These are phyloP conservation scores for Agraylea sexmaculata DNA, from an alignment of 1,140 invertebrate genomes.

Conservation along the genomic window DNA sequence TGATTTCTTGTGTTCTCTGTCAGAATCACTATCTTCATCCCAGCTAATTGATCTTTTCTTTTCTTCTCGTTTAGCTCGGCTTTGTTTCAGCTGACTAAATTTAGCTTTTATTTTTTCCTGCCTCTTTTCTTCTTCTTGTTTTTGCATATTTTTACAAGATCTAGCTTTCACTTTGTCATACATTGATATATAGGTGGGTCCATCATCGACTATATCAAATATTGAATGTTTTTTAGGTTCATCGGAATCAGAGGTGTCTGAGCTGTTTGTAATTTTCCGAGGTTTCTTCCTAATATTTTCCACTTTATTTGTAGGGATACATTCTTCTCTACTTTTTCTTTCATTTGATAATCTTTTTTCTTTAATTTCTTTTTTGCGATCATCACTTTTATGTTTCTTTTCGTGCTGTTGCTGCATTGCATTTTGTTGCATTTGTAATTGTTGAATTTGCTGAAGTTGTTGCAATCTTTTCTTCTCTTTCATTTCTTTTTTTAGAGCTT, in stretches of 20 bases:
- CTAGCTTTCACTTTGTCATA: constrained; percentile 96
- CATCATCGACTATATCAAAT: constrained; percentile 82
- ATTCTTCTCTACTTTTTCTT: constrained; percentile 38
- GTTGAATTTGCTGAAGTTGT: constrained; percentile 40
- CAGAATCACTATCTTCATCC: constrained; percentile 67
- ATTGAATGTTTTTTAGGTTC: constrained; percentile 82
- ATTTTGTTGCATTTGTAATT: constrained; percentile 37
- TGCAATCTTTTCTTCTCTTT: constrained; percentile 42
- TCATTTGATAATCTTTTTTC: constrained; percentile 41
- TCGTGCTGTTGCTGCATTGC: constrained; percentile 34
- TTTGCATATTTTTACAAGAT: constrained; percentile 85
- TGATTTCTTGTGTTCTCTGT: constrained; percentile 34
- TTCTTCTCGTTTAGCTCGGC: constrained; percentile 70
- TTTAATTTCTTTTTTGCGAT: constrained; percentile 38
- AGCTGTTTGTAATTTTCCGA: constrained; percentile 41
- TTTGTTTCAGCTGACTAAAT: constrained; percentile 79
- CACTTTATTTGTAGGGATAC: constrained; percentile 21
- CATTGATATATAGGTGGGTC: constrained; percentile 90
- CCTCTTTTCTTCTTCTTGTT: constrained; percentile 77
- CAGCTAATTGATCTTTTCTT: constrained; percentile 79
- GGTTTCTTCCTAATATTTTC: constrained; percentile 36
- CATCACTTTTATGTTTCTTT: constrained; percentile 34
- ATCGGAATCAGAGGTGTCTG: constrained; percentile 54
- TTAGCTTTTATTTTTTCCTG: constrained; percentile 80
- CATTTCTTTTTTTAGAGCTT: constrained; percentile 41